Base-by-base conservation (phyloP, 2,113 vertebrate species). In the Atherinomorus stipes region DNA sequence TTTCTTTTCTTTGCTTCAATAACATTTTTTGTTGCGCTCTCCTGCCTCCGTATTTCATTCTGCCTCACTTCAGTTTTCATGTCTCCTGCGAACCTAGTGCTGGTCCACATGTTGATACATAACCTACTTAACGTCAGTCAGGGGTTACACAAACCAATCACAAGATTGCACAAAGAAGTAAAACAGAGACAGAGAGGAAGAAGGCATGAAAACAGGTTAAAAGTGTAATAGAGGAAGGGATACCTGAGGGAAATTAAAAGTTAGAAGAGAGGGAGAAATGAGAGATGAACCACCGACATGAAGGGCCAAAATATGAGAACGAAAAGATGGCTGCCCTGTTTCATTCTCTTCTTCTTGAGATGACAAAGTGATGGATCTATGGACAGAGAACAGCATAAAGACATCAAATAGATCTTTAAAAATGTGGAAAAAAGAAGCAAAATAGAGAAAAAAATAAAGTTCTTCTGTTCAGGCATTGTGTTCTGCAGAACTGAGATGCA, bases 181-280 rank as follows among this genome's bases (percentile, higher is more conserved):
- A 31, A 37, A 18, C 16, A 37, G 28, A 37, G 19, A 57, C 31
- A n/a, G 31, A 37, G 31, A 37, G 31, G 52, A 54, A 31, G 16
- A 34, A 18, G 3, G 10, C 31, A 34, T 31, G 54, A 37, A 57
- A 34, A 22, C 52, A 59, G 31, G 8, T 34, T 34, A 37, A 23
- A 40, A 15, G 34, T 4, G 31, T 37, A 37, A 37, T 18, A n/a
- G 52, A 37, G 56, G 28, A 21, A 40, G n/a, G 12, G 22, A 12
- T 16, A 16, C 57, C 57, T 4, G 34, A 23, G 57, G 57, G 57
- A 59, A 59, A 59, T 59, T 59, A 59, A 59, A 59, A 40, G n/a
- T 40, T 59, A 37, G 16, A 59, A 59, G 34, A 40, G 57, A 59
- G n/a, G 40, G 37, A 16, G 40, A 40, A 40, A 40, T 12, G 23